Base-by-base conservation (phyloP, 2,797 vertebrate species). In the Lepus townsendii region DNA sequence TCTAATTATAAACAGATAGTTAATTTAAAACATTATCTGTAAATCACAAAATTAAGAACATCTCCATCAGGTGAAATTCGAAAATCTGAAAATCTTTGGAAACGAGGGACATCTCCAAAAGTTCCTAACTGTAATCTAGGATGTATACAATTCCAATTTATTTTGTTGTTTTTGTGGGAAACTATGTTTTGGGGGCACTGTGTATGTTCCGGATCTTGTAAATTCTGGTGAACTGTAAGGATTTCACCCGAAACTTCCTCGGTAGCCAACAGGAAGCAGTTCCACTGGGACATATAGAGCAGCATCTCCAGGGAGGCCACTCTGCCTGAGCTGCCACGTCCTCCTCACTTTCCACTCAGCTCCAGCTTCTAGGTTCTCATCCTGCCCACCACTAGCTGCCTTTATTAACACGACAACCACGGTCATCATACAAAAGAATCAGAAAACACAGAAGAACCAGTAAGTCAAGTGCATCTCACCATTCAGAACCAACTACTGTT, bases 31-130 rank as follows among this genome's bases (percentile, higher is more conserved):
- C 20, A 95, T 42, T 82, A 89, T 52, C 16, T 54, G 8, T 8
- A 91, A 92, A 65, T 94, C 68, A 93, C 72, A 95, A 87, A 93
- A 82, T 78, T 60, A 91, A 65, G 24, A 63, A 62, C 17, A 86
- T 69, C n/a, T 91, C 19, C 32, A 73, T 69, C 73, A 90, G 82
- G n/a, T 75, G 79, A 91, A 86, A 52, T 91, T 80, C 7, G 88
- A 66, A 91, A 88, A 83, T 76, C 35, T 72, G 1, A 69, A 47
- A 10, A 57, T 94, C n/a, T 95, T 83, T 90, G 68, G n/a, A 91
- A 96, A 93, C 52, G 38, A 85, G 13, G 4, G 87, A 84, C 2
- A 65, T 54, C 76, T 88, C 42, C 50, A 69, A 69, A 90, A 73
- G 24, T 32, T 92, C 52, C 32, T 92, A 80, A 75, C 71, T 65